Evolutionary conservation across 2,113 vertebrate genomes (phyloP).

Genomic region (Uria aalge): DNA sequence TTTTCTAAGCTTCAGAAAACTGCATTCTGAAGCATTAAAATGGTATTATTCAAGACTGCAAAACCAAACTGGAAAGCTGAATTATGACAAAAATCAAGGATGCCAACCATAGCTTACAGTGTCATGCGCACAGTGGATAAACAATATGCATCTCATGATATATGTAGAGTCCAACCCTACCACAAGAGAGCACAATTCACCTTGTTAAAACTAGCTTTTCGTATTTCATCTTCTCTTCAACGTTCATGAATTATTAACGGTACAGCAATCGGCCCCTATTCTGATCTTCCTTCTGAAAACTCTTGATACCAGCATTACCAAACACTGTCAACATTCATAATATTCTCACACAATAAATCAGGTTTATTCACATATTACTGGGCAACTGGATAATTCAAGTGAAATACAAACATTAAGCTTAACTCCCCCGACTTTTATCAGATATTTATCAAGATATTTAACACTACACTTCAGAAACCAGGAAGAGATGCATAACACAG

Average conservation of each 20-base stretch:
- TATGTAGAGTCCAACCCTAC: accelerated
- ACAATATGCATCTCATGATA: accelerated
- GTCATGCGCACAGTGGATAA: accelerated
- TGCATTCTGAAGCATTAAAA: background rate
- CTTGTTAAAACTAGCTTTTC: background rate
- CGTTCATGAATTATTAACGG: background rate
- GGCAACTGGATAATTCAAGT: background rate
- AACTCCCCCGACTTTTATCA: background rate
- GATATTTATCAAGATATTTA: background rate
- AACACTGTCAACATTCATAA: background rate
- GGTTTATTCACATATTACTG: background rate
- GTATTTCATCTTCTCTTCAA: background rate
- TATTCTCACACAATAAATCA: accelerated
- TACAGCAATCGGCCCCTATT: background rate
- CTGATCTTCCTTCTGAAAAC: background rate
- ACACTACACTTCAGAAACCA: background rate
- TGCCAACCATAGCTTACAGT: background rate
- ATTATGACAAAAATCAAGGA: background rate
- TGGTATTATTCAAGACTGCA: background rate
- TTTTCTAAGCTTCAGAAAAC: background rate
- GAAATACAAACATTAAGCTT: background rate
- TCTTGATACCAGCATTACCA: background rate
- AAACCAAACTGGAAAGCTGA: background rate
- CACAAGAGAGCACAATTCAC: accelerated
- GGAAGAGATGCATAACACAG: background rate